These are phyloP conservation scores for Silurus aristotelis DNA, from an alignment of 2,797 vertebrate species.

Conservation along the genomic window DNA sequence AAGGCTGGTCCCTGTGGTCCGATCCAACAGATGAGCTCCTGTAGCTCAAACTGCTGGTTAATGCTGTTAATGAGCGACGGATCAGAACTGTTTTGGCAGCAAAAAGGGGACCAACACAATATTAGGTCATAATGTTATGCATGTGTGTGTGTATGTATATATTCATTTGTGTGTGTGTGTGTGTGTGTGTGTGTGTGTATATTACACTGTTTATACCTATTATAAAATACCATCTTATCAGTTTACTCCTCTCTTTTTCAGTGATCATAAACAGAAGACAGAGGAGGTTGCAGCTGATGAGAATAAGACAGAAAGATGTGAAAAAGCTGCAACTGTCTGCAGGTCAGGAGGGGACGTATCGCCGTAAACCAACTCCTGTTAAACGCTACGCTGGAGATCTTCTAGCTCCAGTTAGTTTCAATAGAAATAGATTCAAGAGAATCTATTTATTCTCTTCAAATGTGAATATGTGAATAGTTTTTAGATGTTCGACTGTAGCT, in stretches of 20 bases:
- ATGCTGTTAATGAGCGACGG: no score
- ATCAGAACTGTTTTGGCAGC: no score
- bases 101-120: no score
- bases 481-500: neutral
- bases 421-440: no score
- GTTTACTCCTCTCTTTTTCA: slow-evolving; percentile 54
- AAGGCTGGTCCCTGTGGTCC: no score
- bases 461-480: neutral
- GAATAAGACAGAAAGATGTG: slow-evolving; percentile 89
- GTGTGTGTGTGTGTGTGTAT: no score
- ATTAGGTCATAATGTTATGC: no score
- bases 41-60: no score
- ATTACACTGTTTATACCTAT: no score
- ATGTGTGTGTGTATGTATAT: no score
- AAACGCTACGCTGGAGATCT: slow-evolving; percentile 81
- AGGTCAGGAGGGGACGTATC: slow-evolving; percentile 78
- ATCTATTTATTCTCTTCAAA: slow-evolving; percentile 10
- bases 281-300: slow-evolving; percentile 91
- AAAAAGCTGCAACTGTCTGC: slow-evolving; percentile 61
- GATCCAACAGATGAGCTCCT: no score
- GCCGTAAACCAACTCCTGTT: slow-evolving; percentile 65
- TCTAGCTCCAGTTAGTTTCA: slow-evolving; percentile 76
- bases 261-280: slow-evolving; percentile 95
- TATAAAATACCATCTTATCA: neutral
- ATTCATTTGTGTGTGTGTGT: no score